Base-by-base conservation (phyloP, 2,797 vertebrate species). In the Squalus acanthias region DNA sequence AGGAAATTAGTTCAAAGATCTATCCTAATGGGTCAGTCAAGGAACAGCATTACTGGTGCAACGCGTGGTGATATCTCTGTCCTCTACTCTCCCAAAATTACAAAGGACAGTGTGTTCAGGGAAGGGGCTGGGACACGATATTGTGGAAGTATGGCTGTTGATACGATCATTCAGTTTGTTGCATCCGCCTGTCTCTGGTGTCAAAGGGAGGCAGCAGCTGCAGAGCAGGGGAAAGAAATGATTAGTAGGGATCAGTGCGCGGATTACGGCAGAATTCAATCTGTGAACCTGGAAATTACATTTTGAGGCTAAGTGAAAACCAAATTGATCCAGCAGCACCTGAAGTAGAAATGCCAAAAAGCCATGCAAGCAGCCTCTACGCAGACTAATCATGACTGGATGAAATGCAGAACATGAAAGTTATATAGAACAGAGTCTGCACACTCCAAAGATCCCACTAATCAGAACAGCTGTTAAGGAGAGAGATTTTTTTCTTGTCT, bases 211-310 rank as follows among this genome's bases (percentile, higher is more conserved):
- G 63, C 63, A 65, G 65, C 91, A 67, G 91, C 33, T 93, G 63
- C n/a, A 46, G 65, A 46, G 63, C 63, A 67, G 33, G 67, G n/a
- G 91, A 93, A 69, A 69, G 91, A 39, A 93, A 69, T 93, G 91
- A 93, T 93, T 93, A 93, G 91, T 39, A 69, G n/a, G 63, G 91
- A 67, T 93, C 91, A 69, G 91, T 93, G 91, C 63, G 7, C 63
- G 67, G 65, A 69, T 69, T 93, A 46, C 46, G 65, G 63, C 63
- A 93, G 91, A 93, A 93, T 93, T 93, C 91, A 93, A 93, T 93
- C 91, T 93, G 63, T 67, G 91, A 93, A 93, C n/a, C 15, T 69
- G 91, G n/a, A 93, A 93, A 93, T 69, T 93, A 67, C 63, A 93
- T 69, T 93, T 26, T 67, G 91, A 93, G 20, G 91, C 91, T 69